Base-by-base conservation (phyloP, 1,140 invertebrate species). In the Calosoma granatense region DNA sequence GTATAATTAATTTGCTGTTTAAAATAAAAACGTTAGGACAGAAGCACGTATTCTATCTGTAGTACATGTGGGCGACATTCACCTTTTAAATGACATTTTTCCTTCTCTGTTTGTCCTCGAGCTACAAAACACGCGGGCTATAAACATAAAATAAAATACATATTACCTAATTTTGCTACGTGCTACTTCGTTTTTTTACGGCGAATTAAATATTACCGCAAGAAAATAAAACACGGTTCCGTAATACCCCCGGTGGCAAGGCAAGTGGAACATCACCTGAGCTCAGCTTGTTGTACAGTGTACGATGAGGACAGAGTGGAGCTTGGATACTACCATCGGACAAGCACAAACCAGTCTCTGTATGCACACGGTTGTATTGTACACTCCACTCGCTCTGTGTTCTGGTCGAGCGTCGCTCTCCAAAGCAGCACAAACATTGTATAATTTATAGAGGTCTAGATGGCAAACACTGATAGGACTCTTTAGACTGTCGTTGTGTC, bases 381-480 rank as follows among this genome's bases (percentile, higher is more conserved):
- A n/a, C n/a, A n/a, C 26, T 9, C 26, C 26, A 36, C 6, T 9
- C 6, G 26, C 26, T 36, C 26, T 36, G 6, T 36, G 6, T 36
- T 36, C 26, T 36, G 6, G 26, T 36, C 26, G 26, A 9, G 26
- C n/a, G n/a, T n/a, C n/a, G 26, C 26, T 36, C n/a, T 36, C 6
- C 26, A 12, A 3, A 4, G 9, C 41, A 47, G 17, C 41, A 47
- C 41, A 47, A 47, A 47, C 41, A 11, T 47, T 47, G 41, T 47
- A 47, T 47, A 47, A 47, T 47, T 47, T 47, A 47, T 47, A 47
- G 41, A 47, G 41, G 41, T 47, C 15, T 17, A 47, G 41, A 47
- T 47, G 41, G 41, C 15, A 47, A 47, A 47, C 41, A 47, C 17
- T 47, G 41, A 47, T 47, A 47, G 17, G 3, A 47, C 41, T 6